Percentiles rank a stretch among this genome's conserved stretches.
These are phyloP conservation scores for Saxicola maurus DNA, from an alignment of 2,797 vertebrate genomes.

Conservation along the genomic window DNA sequence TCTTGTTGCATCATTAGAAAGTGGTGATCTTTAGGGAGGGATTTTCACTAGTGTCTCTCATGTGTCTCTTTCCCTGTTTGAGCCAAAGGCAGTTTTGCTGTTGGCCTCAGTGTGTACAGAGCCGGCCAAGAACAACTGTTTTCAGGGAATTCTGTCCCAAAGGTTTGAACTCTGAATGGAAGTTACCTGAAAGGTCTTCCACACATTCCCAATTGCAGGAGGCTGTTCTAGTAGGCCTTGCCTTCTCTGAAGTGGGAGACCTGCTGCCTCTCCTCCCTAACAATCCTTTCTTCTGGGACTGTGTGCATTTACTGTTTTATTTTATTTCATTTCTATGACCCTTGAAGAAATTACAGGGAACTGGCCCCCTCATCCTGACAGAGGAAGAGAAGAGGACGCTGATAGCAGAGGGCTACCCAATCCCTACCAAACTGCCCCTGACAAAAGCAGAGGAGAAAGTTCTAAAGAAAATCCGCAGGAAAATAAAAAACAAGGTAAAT, in stretches of 20 bases:
- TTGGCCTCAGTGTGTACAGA: background rate
- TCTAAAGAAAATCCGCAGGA: slow-evolving; percentile 96
- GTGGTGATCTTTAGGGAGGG: background rate
- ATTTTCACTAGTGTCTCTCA: background rate
- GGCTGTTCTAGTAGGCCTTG: background rate
- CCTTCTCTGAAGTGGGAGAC: background rate
- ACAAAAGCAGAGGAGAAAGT: slow-evolving; percentile 97
- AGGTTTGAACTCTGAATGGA: background rate
- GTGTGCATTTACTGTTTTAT: background rate
- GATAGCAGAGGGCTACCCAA: slow-evolving; percentile 94
- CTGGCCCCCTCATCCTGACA: slow-evolving; percentile 90
- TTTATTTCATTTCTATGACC: background rate
- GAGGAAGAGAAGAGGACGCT: slow-evolving; percentile 96
- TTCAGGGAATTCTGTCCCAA: background rate
- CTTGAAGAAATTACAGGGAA: slow-evolving; percentile 91
- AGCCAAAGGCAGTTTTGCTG: background rate
- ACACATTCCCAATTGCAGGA: background rate
- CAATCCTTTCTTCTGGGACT: background rate
- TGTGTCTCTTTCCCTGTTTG: background rate
- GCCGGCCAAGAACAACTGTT: background rate
- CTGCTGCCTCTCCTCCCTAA: background rate
- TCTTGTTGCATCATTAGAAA: background rate
- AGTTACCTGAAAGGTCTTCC: background rate
- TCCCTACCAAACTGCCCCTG: slow-evolving; percentile 93
- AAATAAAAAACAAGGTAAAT: slow-evolving; percentile 96